Conservation (phyloP, 1,140 invertebrate species). For the Hesperophylax magnus region DNA sequence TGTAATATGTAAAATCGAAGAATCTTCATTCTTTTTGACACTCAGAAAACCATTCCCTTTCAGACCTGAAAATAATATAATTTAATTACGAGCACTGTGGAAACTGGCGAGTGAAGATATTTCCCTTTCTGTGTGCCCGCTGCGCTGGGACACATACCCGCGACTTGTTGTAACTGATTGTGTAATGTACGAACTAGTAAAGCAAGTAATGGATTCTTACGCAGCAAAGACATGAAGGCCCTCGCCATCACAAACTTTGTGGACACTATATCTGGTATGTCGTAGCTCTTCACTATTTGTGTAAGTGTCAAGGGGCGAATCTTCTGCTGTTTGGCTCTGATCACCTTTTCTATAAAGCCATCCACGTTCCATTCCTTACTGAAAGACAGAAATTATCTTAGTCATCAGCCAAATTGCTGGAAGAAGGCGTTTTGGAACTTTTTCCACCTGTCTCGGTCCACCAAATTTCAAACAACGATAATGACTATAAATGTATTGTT, state of each 20-base stretch:
- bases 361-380: background rate
- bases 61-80: background rate
- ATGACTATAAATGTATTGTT: too few species aligned
- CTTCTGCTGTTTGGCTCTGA: background rate
- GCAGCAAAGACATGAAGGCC: constrained; percentile 17
- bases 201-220: background rate
- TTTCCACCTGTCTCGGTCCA: too few species aligned
- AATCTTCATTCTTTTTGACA: background rate
- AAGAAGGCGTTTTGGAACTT: too few species aligned
- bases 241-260: background rate
- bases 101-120: background rate
- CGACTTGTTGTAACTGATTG: background rate
- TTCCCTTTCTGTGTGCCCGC: background rate
- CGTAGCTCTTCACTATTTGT: background rate
- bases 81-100: background rate
- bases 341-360: background rate
- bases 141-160: background rate
- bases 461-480: too few species aligned
- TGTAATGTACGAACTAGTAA: background rate
- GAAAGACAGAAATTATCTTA: background rate
- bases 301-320: background rate
- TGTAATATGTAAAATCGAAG: background rate
- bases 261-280: background rate
- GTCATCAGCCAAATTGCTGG: too few species aligned
- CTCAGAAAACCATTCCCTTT: background rate